Percentiles rank a stretch among this genome's conserved stretches.
phyloP scores from a whole-genome alignment of 2,888 invertebrate genomes.

The Oegoconia quadripuncta region DNA sequence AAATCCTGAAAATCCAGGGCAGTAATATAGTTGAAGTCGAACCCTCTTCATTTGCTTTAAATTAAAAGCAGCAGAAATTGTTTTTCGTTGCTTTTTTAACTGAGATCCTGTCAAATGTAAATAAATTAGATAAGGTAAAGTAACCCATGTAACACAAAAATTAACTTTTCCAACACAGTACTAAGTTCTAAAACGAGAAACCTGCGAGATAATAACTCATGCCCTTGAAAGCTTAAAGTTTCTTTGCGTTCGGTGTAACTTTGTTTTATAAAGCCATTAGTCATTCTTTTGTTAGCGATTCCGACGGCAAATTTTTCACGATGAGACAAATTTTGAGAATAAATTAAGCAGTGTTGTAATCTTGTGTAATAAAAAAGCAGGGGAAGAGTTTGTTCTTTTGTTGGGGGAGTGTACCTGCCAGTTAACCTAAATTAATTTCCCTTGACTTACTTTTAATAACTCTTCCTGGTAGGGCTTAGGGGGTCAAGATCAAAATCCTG shows the following conservation, averaged over 20 bases:
- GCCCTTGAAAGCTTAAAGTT: constrained; percentile 68
- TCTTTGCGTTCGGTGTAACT: constrained; percentile 61
- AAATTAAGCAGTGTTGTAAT: constrained; percentile 74
- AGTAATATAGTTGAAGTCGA: too few species aligned
- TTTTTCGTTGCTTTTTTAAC: too few species aligned
- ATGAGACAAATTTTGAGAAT: constrained; percentile 76
- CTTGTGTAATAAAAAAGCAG: constrained; percentile 61
- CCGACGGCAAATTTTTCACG: constrained; percentile 70
- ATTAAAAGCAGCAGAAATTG: too few species aligned
- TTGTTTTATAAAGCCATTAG: constrained; percentile 71
- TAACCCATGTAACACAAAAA: constrained; percentile 14
- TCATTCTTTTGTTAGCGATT: constrained; percentile 76
- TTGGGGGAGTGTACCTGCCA: constrained; percentile 32
- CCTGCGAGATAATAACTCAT: constrained; percentile 65
- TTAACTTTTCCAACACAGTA: constrained; percentile 32
- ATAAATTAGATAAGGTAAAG: too few species aligned
- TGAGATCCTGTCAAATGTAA: too few species aligned
- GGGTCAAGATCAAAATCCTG: background rate
- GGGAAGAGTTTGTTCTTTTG: constrained; percentile 35
- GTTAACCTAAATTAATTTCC: constrained; percentile 10
- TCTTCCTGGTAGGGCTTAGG: background rate
- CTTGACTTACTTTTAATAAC: background rate
- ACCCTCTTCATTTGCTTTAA: too few species aligned
- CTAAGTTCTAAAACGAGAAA: constrained; percentile 35
- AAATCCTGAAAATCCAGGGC: too few species aligned